Conservation (phyloP, 2,113 vertebrate genomes). For the Macroglossus sobrinus region DNA sequence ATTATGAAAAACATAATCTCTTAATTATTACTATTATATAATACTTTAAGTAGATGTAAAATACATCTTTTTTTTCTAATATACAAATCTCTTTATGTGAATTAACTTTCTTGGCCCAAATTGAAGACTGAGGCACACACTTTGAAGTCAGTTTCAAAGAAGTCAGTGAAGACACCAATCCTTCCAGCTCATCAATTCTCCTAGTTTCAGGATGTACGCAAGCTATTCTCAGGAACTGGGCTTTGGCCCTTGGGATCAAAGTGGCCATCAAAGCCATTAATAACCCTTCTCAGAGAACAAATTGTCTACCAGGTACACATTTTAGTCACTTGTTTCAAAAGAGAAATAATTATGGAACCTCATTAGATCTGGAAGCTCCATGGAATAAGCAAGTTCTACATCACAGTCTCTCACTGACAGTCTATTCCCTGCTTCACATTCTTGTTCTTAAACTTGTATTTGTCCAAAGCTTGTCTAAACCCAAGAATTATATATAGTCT, state of each 20-base stretch:
- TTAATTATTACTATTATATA: not conserved
- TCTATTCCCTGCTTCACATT: not conserved
- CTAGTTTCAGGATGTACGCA: not conserved
- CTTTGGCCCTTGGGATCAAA: not conserved
- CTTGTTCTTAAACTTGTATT: not conserved
- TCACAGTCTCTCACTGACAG: not conserved
- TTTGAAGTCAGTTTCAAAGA: not conserved
- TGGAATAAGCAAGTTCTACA: not conserved
- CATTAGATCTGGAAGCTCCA: not conserved
- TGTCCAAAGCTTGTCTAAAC: not conserved
- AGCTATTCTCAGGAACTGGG: not conserved
- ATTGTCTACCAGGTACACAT: not conserved
- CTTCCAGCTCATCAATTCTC: fast-evolving
- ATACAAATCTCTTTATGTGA: not conserved
- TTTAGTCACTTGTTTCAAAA: not conserved
- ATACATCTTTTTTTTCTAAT: not conserved
- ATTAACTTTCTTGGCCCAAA: not conserved
- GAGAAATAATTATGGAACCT: not conserved
- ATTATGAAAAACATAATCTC: not conserved
- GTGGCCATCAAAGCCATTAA: not conserved
- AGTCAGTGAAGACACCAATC: fast-evolving
- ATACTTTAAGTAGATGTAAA: not conserved
- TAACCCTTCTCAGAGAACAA: not conserved
- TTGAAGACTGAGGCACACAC: not conserved
- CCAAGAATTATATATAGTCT: not conserved